Base-by-base conservation (phyloP, 2,797 vertebrate genomes). In the Tokudaia muenninki region DNA sequence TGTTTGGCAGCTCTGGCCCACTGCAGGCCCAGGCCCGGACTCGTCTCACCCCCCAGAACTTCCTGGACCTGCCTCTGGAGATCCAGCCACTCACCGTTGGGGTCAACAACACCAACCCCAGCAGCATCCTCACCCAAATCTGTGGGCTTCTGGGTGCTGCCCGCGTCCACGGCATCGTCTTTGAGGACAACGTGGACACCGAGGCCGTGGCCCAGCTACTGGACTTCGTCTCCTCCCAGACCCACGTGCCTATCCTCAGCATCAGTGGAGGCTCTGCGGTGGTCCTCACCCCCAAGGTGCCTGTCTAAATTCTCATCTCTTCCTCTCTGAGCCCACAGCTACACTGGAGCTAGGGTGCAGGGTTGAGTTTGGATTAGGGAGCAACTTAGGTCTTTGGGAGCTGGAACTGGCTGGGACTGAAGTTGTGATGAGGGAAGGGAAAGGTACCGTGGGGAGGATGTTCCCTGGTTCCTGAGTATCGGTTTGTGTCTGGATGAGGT, bases 151-250 rank as follows among this genome's bases (percentile, higher is more conserved):
- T 99, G 0, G 98, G 99, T 17, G 98, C 99, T 63, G 99, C 99
- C 97, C 99, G 98, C 3, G 99, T 99, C 97, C 99, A 99, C 26
- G 99, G 99, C 84, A 99, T 99, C 61, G 98, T 99, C 97, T 99
- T 99, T 0, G 99, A 99, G 98, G 99, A 99, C 98, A 99, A 99
- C 88, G 98, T 99, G 0, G 99, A 99, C 94, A 99, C 99, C 0
- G 99, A 99, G 98, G 99, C 99, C 0, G 99, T 99, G 98, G 99
- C 99, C 0, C 99, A 99, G 98, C 99, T 99, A 97, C 98, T 99
- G 92, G 99, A 99, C 98, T 99, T 99, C 98, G 98, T 99, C 98
- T 99, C 99, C 82, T 99, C 99, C 13, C 99, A 99, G 98, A 99
- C 99, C 0, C 99, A 99, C 0, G 99, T 99, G 95, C 99, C 99